Evolutionary conservation across 2,888 invertebrate genomes (phyloP).

Genomic region (Drosophila sordidapex): DNA sequence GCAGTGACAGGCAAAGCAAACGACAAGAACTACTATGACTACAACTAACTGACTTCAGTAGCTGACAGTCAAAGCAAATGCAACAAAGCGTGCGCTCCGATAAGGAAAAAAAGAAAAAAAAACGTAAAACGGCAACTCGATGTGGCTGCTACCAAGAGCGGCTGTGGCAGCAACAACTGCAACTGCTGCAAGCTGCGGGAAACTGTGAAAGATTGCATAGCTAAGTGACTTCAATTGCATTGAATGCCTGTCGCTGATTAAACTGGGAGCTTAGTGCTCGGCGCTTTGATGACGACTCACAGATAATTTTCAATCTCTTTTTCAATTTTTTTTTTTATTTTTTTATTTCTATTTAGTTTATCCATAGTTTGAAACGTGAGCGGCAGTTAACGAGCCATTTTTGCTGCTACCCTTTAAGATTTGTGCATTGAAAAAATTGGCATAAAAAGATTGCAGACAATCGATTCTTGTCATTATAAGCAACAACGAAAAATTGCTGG

Average conservation of each 20-base stretch:
- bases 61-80: constrained; percentile 60
- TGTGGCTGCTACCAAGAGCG: constrained; percentile 29
- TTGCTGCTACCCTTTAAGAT: constrained; percentile 65
- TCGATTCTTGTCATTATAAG: constrained; percentile 66
- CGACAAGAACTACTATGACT: constrained; percentile 25
- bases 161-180: constrained; percentile 14
- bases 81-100: constrained; percentile 59
- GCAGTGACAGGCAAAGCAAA: constrained; percentile 60
- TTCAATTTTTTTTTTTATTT: constrained; percentile 30
- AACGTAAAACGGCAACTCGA: constrained; percentile 17
- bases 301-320: constrained; percentile 74
- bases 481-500: constrained; percentile 24
- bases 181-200: constrained; percentile 29
- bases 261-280: constrained; percentile 51
- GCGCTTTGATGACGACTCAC: constrained; percentile 67
- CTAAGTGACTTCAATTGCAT: constrained; percentile 77
- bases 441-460: constrained; percentile 70
- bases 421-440: constrained; percentile 59
- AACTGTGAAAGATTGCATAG: constrained; percentile 78
- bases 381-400: constrained; percentile 68
- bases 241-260: constrained; percentile 74
- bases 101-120: constrained; percentile 29
- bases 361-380: constrained; percentile 65
- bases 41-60: constrained; percentile 45
- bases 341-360: constrained; percentile 13